These are phyloP conservation scores for Lordiphosa clarofinis DNA, from an alignment of 1,140 invertebrate species.

Conservation along the genomic window DNA sequence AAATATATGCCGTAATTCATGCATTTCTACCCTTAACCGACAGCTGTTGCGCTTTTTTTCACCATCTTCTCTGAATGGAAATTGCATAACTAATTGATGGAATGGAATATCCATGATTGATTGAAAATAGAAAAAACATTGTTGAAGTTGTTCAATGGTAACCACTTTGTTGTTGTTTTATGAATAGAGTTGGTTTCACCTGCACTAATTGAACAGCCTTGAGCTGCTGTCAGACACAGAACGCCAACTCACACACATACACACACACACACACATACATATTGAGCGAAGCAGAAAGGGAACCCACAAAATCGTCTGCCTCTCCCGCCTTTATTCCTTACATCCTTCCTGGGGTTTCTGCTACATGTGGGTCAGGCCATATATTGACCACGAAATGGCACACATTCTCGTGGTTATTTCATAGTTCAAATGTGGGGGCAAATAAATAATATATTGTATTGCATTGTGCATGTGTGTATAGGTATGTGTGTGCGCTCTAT, in stretches of 20 bases:
- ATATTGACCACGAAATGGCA: constrained; percentile 69
- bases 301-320: constrained; percentile 17
- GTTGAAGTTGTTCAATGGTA: not conserved
- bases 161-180: not conserved
- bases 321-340: constrained; percentile 13
- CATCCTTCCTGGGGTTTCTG: constrained; percentile 20
- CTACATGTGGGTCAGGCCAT: constrained; percentile 60
- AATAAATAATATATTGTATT: constrained; percentile 67
- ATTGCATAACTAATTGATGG: constrained; percentile 37
- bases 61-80: constrained; percentile 5
- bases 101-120: constrained; percentile 32
- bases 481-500: constrained; percentile 10
- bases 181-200: constrained; percentile 1
- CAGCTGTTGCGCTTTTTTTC: constrained; percentile 24
- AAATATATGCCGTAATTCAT: constrained; percentile 6
- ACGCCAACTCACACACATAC: constrained; percentile 2
- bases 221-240: constrained; percentile 31
- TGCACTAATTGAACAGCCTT: constrained; percentile 58
- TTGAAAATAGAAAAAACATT: not conserved
- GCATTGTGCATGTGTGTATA: constrained; percentile 7
- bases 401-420: constrained; percentile 63
- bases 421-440: constrained; percentile 63
- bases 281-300: constrained; percentile 18
- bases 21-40: constrained; percentile 5
- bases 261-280: not conserved